Conservation (phyloP, 2,113 vertebrate genomes). For the Nyctereutes procyonoides region DNA sequence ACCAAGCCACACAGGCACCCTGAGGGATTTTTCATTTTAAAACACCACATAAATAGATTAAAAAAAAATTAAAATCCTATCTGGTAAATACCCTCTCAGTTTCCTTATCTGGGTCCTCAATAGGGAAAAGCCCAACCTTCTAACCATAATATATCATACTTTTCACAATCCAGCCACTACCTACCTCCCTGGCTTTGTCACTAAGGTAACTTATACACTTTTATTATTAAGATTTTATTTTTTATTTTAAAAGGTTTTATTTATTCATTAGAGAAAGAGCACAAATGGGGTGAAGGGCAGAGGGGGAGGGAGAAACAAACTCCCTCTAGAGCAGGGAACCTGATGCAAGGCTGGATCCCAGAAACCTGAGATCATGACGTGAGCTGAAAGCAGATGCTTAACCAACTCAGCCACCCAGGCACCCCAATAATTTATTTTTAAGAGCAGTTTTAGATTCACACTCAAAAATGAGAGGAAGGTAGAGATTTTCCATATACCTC, state of each 20-base stretch:
- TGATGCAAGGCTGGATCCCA: not conserved
- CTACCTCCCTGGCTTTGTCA: not conserved
- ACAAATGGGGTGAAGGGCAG: not conserved
- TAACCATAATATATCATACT: not conserved
- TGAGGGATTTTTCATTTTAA: not conserved
- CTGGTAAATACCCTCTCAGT: not conserved
- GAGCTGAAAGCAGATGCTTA: not conserved
- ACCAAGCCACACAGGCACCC: not conserved
- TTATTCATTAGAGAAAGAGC: not conserved
- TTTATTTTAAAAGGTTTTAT: not conserved
- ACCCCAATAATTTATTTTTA: not conserved
- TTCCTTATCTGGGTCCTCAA: not conserved
- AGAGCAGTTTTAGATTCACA: not conserved
- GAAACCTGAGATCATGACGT: not conserved
- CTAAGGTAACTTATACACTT: not conserved
- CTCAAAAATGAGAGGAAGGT: not conserved
- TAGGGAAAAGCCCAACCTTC: not conserved
- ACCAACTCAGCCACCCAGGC: not conserved
- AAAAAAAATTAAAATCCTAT: not conserved
- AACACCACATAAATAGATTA: not conserved
- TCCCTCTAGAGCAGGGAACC: not conserved
- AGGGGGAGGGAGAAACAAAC: not conserved
- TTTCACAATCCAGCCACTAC: not conserved
- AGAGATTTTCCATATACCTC: not conserved
- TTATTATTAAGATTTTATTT: not conserved